These are phyloP conservation scores for Cheilinus undulatus DNA, from an alignment of 2,113 vertebrate species.

Conservation along the genomic window DNA sequence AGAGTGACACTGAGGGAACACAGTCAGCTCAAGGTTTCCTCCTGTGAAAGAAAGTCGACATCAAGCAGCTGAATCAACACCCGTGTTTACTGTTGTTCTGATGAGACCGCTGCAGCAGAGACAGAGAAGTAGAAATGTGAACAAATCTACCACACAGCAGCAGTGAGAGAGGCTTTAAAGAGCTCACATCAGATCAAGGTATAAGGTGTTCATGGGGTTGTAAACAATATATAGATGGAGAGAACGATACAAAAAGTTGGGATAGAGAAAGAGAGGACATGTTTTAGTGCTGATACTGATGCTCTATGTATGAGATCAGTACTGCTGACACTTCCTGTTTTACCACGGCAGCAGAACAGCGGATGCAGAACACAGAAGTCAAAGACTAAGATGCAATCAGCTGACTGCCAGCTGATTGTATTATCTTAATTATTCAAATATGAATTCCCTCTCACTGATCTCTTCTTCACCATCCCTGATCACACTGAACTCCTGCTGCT, in stretches of 20 bases:
- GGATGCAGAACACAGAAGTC: too few species aligned
- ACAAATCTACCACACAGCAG: conserved; percentile 5
- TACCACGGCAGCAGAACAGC: too few species aligned
- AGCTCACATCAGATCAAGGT: conserved; percentile 48
- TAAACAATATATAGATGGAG: conserved; percentile 25
- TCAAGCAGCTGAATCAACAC: conserved; percentile 32
- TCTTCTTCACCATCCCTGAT: too few species aligned
- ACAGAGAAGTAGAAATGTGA: neutral
- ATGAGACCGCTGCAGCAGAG: neutral
- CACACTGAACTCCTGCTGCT: too few species aligned
- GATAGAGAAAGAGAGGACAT: neutral
- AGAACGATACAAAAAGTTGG: conserved; percentile 13
- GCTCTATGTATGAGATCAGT: too few species aligned
- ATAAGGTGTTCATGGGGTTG: conserved; percentile 14
- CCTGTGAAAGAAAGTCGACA: conserved; percentile 1
- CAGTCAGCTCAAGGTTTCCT: neutral
- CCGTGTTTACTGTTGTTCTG: conserved; percentile 21
- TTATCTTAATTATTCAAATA: too few species aligned
- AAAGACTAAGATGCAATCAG: too few species aligned
- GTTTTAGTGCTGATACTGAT: too few species aligned
- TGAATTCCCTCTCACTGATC: too few species aligned
- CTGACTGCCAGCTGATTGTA: too few species aligned
- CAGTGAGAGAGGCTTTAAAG: conserved; percentile 22
- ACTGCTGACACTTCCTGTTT: too few species aligned
- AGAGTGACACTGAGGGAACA: neutral